These are phyloP conservation scores for Brenthis hecate DNA, from an alignment of 2,888 invertebrate species.

Conservation along the genomic window DNA sequence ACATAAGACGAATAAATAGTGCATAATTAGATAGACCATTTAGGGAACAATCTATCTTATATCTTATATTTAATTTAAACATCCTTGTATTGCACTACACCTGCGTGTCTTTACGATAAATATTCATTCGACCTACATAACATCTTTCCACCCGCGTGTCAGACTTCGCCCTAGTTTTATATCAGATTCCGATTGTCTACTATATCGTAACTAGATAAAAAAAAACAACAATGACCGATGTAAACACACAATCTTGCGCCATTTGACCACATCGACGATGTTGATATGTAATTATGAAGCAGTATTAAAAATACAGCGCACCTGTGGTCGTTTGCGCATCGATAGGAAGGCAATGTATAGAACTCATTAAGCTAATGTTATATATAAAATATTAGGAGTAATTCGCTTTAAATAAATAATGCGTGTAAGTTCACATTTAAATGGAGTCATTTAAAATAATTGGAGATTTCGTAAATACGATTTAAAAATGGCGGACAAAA, in stretches of 20 bases:
- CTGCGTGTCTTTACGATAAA: conserved; percentile 33
- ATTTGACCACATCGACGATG: conserved; percentile 6
- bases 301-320: conserved; percentile 13
- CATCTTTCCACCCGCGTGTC: conserved; percentile 33
- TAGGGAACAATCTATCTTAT: background rate
- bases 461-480: conserved; percentile 10
- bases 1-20: background rate
- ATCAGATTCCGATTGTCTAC: conserved; percentile 49
- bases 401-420: conserved; percentile 1
- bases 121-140: conserved; percentile 47
- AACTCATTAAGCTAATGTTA: conserved; percentile 2
- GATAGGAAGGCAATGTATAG: conserved; percentile 8
- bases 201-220: conserved; percentile 41
- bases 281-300: conserved; percentile 19
- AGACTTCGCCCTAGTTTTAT: conserved; percentile 46
- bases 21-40: background rate
- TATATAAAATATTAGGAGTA: background rate
- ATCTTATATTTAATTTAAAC: background rate
- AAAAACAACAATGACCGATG: conserved; percentile 24
- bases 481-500: conserved; percentile 14
- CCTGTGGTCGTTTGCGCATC: conserved; percentile 8
- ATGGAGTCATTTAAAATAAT: conserved; percentile 10
- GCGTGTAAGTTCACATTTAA: background rate
- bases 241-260: conserved; percentile 1
- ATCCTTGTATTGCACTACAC: conserved; percentile 12